Base-by-base conservation (phyloP, 92 coral and sea anemone genomes). In the Palythoa grandis region DNA sequence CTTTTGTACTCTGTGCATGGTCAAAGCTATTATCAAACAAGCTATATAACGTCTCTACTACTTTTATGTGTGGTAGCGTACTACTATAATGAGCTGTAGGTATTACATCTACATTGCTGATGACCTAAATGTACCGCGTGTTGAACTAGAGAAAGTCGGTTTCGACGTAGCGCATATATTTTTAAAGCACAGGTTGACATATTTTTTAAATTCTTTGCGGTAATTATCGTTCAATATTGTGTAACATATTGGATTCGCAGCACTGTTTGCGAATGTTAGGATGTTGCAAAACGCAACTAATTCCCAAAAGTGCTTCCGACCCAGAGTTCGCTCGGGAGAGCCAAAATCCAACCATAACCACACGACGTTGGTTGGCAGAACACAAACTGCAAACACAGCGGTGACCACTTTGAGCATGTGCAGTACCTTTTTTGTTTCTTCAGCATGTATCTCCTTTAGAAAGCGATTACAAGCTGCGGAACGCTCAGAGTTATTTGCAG, bases 291-390 rank as follows among this genome's bases (percentile, higher is more conserved):
- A 88, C 39, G 94, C 92, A 17, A 94, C 91, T 20, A 94, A 72
- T 40, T 92, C 98, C 94, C 94, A 88, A 65, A 92, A 90, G 74
- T 87, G 78, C 12, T 54, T 58, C 67, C 72, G 87, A 29, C 87
- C 79, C 20, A 79, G 70, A 4, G 82, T 76, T 25, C 83, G 87
- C 13, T 90, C 98, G 7, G 95, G 94, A n/a, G 88, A 63, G 65
- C 98, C 98, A 88, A 94, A 94, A 74, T 94, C 98, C 74, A 94
- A 61, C 98, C 98, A 94, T 15, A 93, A 43, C 96, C 96, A 93
- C 88, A 93, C 68, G 58, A 86, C 60, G 47, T 93, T 93, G 52
- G 92, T 94, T 2, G 98, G 98, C 38, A 94, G 83, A 14, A 93
- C 93, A 52, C 94, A 94, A n/a, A 89, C 77, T 15, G 91, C 91